Percentiles rank a stretch among this genome's conserved stretches.
Conservation (phyloP, 2,888 invertebrate genomes). For the Drosophila acutilabella region DNA sequence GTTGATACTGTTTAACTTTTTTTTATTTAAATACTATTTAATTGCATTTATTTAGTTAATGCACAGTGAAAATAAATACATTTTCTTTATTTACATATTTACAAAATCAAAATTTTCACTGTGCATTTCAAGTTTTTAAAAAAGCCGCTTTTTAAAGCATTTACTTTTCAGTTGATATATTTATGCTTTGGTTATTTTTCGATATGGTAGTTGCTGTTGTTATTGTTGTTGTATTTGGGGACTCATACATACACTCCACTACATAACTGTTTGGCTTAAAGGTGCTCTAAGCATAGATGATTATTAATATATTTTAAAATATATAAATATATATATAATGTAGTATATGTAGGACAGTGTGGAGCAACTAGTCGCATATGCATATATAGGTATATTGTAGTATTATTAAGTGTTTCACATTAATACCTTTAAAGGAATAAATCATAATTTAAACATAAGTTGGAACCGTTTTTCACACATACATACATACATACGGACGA, state of each 20-base stretch:
- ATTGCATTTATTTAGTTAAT: constrained; percentile 58
- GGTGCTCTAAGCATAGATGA: constrained; percentile 48
- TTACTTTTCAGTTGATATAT: constrained; percentile 14
- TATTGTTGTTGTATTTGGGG: constrained; percentile 24
- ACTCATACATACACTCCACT: constrained; percentile 66
- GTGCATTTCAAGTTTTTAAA: constrained; percentile 48
- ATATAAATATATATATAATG: constrained; percentile 11
- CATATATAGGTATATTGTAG: constrained; percentile 19
- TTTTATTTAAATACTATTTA: constrained; percentile 59
- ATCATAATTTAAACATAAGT: background rate
- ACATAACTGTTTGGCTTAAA: constrained; percentile 49
- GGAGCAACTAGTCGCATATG: constrained; percentile 61
- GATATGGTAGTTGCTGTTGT: constrained; percentile 13
- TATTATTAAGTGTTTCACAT: background rate
- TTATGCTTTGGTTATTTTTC: constrained; percentile 10
- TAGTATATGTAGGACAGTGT: constrained; percentile 24
- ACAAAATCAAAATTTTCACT: constrained; percentile 35
- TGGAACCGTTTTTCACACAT: constrained; percentile 18
- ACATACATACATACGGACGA: constrained; percentile 41
- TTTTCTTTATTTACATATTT: constrained; percentile 6
- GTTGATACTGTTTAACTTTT: constrained; percentile 14
- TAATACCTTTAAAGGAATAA: constrained; percentile 6
- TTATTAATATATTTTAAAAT: constrained; percentile 5
- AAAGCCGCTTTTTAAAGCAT: constrained; percentile 18
- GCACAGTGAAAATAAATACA: constrained; percentile 56